Evolutionary conservation across 2,888 invertebrate genomes (phyloP).

Genomic region (Coelogynopora nodosa): DNA sequence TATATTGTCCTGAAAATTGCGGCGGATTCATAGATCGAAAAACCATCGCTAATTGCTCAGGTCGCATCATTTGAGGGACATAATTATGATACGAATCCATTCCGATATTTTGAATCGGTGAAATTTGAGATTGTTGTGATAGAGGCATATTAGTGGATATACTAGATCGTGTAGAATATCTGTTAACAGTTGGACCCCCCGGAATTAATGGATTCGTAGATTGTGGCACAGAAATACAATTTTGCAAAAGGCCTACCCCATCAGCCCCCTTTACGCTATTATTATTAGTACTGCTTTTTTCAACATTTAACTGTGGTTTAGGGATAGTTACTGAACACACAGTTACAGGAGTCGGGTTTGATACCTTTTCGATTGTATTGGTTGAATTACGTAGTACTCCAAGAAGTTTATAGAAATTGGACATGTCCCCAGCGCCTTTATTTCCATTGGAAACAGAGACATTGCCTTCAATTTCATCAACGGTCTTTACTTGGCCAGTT

Average conservation of each 20-base stretch:
- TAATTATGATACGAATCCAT: neutral
- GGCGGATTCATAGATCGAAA: neutral
- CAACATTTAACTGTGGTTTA: neutral
- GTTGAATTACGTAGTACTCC: neutral
- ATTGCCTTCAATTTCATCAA: constrained; percentile 11
- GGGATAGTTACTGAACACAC: neutral
- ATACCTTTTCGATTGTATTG: neutral
- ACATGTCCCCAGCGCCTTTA: constrained; percentile 9
- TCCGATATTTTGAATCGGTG: neutral
- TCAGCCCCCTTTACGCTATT: neutral
- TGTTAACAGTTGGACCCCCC: neutral
- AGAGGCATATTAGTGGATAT: neutral
- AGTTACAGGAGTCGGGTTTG: neutral
- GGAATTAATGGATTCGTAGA: neutral
- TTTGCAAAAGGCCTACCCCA: neutral
- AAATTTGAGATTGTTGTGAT: neutral
- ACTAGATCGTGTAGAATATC: neutral
- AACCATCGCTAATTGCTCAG: neutral
- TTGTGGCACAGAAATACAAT: neutral
- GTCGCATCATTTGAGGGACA: neutral
- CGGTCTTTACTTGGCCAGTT: constrained; percentile 33
- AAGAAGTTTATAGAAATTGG: neutral
- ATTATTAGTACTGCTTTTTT: neutral
- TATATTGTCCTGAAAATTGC: neutral
- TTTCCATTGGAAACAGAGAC: neutral